Evolutionary conservation across 2,797 vertebrate species (phyloP).

Genomic region (Microhierax caerulescens): DNA sequence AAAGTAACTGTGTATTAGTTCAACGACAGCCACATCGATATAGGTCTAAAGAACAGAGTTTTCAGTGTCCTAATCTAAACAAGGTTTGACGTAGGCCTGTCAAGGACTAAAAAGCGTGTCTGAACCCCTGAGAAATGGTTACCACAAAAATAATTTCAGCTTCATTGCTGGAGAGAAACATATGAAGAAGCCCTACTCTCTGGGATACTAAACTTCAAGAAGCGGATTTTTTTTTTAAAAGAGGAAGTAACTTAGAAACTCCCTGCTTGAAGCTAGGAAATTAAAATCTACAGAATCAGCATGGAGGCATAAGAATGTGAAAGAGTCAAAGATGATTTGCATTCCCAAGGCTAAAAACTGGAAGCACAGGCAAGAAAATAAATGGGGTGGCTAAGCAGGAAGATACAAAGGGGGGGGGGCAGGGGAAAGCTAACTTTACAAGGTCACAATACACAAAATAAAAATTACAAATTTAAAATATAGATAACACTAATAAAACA

Average conservation of each 20-base stretch:
- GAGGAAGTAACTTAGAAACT: slow-evolving; percentile 67
- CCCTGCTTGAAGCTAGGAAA: slow-evolving; percentile 69
- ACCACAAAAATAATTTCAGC: slow-evolving; percentile 39
- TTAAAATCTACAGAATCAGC: slow-evolving; percentile 66
- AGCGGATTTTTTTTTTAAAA: background rate
- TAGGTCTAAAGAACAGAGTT: background rate
- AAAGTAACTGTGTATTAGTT: background rate
- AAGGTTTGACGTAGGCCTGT: slow-evolving; percentile 9
- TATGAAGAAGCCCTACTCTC: slow-evolving; percentile 43
- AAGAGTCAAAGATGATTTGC: slow-evolving; percentile 31
- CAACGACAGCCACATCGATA: background rate
- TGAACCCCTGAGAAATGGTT: slow-evolving; percentile 25
- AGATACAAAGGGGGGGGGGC: background rate
- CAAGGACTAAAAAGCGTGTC: background rate
- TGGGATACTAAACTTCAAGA: slow-evolving; percentile 63
- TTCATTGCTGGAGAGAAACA: slow-evolving; percentile 40
- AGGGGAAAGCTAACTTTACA: background rate
- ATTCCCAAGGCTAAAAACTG: slow-evolving; percentile 1
- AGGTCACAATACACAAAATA: background rate
- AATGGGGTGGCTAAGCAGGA: background rate
- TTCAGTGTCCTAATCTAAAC: slow-evolving; percentile 26
- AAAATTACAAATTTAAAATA: background rate
- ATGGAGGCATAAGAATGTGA: slow-evolving; percentile 47
- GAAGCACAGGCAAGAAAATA: slow-evolving; percentile 25
- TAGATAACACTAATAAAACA: background rate